phyloP scores from a whole-genome alignment of 2,888 invertebrate species.

The Drosophila stalkeri region DNA sequence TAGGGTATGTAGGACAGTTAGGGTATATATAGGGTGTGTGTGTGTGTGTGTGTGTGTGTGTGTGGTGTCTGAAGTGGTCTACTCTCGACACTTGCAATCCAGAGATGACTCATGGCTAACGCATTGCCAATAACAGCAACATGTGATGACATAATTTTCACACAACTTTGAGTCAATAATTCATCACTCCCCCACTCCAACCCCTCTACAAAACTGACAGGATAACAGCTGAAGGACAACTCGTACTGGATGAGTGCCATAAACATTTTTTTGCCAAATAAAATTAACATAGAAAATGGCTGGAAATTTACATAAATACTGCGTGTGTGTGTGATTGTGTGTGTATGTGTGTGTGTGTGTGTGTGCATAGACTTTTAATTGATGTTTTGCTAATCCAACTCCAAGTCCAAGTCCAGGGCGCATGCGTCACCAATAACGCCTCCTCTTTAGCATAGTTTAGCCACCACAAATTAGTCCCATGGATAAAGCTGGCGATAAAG shows the following conservation, averaged over 20 bases:
- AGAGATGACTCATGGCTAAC: constrained; percentile 51
- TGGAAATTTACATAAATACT: constrained; percentile 15
- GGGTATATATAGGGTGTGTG: background rate
- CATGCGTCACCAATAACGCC: constrained; percentile 7
- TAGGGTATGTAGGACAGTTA: background rate
- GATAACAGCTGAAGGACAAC: constrained; percentile 18
- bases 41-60: too few relatives aligned
- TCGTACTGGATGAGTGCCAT: constrained; percentile 25
- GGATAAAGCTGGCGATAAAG: constrained; percentile 10
- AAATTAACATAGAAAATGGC: constrained; percentile 64
- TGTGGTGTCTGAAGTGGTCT: background rate
- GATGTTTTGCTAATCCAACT: constrained; percentile 8
- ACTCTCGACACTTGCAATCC: background rate
- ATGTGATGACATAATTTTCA: constrained; percentile 66
- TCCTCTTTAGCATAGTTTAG: constrained; percentile 10
- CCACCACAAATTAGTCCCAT: constrained; percentile 8
- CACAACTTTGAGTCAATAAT: constrained; percentile 31
- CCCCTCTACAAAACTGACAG: background rate
- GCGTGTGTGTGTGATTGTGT: background rate
- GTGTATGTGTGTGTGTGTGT: constrained; percentile 14
- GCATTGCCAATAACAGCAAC: constrained; percentile 36
- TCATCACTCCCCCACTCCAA: constrained; percentile 2
- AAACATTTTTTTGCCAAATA: constrained; percentile 41
- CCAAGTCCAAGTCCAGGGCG: background rate
- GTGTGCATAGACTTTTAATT: constrained; percentile 44